A percentile compares a stretch with the other conserved stretches of the same genome.
These are phyloP conservation scores for Asobara japonica DNA, from an alignment of 1,140 invertebrate genomes.

Conservation along the genomic window DNA sequence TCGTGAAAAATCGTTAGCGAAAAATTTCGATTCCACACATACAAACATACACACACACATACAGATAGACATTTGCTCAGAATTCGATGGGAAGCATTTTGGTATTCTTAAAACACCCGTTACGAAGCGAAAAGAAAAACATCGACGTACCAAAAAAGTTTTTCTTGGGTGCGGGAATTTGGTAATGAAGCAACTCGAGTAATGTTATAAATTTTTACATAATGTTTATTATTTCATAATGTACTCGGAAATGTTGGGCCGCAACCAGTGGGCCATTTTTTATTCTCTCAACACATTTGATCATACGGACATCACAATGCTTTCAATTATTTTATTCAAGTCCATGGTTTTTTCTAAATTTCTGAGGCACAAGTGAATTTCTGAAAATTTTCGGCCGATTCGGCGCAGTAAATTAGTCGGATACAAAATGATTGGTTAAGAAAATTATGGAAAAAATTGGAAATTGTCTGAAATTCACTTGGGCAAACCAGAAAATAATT, in stretches of 20 bases:
- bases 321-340: conserved; percentile 46
- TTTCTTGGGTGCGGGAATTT: too few species aligned
- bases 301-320: conserved; percentile 58
- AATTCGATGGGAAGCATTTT: too few species aligned
- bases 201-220: conserved; percentile 56
- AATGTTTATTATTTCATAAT: conserved; percentile 60
- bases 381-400: background rate
- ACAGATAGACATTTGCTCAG: too few species aligned
- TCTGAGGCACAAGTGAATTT: conserved; percentile 44
- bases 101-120: too few species aligned
- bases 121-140: too few species aligned
- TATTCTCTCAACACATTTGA: conserved; percentile 56
- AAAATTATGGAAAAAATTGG: background rate
- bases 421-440: background rate
- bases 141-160: background rate
- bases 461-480: background rate
- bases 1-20: too few species aligned
- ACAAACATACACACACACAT: too few species aligned
- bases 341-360: conserved; percentile 47
- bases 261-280: conserved; percentile 59
- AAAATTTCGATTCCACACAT: too few species aligned
- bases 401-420: background rate
- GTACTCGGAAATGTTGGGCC: conserved; percentile 59
- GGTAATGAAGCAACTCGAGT: background rate
- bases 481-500: background rate